These are phyloP conservation scores for Cheiracanthium punctorium DNA, from an alignment of 2,888 invertebrate species.

Conservation along the genomic window DNA sequence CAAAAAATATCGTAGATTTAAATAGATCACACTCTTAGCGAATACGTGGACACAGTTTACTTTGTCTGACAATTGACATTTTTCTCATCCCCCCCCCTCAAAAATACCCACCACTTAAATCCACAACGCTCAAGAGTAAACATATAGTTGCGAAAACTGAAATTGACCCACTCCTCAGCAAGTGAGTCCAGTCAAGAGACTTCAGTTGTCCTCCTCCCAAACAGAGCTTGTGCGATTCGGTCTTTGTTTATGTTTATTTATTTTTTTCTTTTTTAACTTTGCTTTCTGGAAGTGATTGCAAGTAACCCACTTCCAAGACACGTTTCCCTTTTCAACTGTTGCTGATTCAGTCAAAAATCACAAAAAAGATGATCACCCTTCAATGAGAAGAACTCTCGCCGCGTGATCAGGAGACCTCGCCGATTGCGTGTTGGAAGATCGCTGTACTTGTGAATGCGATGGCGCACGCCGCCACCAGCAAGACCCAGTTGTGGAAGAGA, in stretches of 20 bases:
- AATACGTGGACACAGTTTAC: too few relatives aligned
- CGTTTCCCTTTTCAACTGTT: too few relatives aligned
- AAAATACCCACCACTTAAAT: too few relatives aligned
- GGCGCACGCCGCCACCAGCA: neutral
- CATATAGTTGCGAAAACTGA: too few relatives aligned
- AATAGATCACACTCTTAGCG: too few relatives aligned
- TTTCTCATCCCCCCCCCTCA: too few relatives aligned
- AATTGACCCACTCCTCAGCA: neutral
- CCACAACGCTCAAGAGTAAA: too few relatives aligned
- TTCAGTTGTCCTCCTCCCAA: neutral
- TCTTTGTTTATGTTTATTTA: neutral
- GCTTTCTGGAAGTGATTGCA: neutral
- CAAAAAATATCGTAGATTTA: neutral
- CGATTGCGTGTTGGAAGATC: conserved; percentile 24
- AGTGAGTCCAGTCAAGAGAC: neutral
- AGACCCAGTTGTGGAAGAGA: neutral
- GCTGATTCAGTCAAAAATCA: conserved; percentile 20
- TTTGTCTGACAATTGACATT: too few relatives aligned
- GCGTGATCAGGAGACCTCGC: conserved; percentile 22
- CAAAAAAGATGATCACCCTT: conserved; percentile 5
- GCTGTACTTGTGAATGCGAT: neutral
- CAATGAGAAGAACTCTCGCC: too few relatives aligned
- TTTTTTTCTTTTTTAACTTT: too few relatives aligned
- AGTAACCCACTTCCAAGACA: conserved; percentile 8
- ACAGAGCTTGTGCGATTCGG: neutral